Evolutionary conservation across 2,888 invertebrate species (phyloP).

Genomic region (Amiota minor): DNA sequence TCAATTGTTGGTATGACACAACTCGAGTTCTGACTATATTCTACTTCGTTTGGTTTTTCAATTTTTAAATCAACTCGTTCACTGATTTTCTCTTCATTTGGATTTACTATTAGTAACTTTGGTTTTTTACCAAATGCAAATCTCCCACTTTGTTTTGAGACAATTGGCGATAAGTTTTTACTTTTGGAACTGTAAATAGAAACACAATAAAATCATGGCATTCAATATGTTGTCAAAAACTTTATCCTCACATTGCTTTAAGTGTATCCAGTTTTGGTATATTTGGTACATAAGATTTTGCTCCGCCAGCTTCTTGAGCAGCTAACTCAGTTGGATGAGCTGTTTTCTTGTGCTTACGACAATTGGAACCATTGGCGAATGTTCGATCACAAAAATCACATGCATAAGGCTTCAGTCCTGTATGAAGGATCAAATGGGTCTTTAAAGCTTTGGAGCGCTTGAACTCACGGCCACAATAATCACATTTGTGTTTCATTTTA

Average conservation of each 20-base stretch:
- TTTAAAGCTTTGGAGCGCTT: slow-evolving; percentile 73
- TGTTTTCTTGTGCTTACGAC: slow-evolving; percentile 73
- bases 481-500: slow-evolving; percentile 70
- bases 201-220: neutral
- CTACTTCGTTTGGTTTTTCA: neutral
- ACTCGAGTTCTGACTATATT: neutral
- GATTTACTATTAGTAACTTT: slow-evolving; percentile 35
- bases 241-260: slow-evolving; percentile 67
- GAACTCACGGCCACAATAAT: slow-evolving; percentile 70
- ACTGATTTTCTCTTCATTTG: no score
- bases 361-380: slow-evolving; percentile 73
- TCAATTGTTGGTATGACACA: slow-evolving; percentile 4
- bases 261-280: slow-evolving; percentile 72
- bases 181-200: slow-evolving; percentile 59
- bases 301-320: slow-evolving; percentile 71
- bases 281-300: slow-evolving; percentile 65
- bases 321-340: slow-evolving; percentile 72
- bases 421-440: slow-evolving; percentile 72
- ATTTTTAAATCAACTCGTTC: no score
- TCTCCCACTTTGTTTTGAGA: slow-evolving; percentile 67
- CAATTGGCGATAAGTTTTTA: slow-evolving; percentile 68
- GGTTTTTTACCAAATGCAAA: slow-evolving; percentile 69
- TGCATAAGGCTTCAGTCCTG: slow-evolving; percentile 71
- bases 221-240: neutral
- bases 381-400: slow-evolving; percentile 73